A percentile compares a stretch with the other conserved stretches of the same genome.
Evolutionary conservation across 2,888 invertebrate genomes (phyloP).

Genomic region (Acanthopleura granulata): DNA sequence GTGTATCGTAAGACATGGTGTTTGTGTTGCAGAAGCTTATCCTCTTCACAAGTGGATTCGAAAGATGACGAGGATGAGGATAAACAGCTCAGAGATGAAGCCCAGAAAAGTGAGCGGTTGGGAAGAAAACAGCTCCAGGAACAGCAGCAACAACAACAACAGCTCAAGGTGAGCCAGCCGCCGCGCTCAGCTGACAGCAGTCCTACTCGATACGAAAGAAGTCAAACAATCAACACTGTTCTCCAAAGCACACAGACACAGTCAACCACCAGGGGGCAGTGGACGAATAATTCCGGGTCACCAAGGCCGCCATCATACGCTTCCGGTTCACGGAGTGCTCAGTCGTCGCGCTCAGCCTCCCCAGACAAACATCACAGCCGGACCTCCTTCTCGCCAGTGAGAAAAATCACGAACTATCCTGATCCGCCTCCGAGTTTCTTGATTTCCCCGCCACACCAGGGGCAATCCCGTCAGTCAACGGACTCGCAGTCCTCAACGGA

Average conservation of each 20-base stretch:
- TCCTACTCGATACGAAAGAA: background rate
- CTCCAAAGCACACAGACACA: background rate
- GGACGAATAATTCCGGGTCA: background rate
- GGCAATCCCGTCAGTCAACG: conserved; percentile 23
- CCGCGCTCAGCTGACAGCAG: conserved; percentile 17
- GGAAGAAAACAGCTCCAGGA: conserved; percentile 11
- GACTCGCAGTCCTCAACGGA: conserved; percentile 24
- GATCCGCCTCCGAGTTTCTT: conserved; percentile 62
- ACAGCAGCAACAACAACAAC: conserved; percentile 10
- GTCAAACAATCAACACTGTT: background rate
- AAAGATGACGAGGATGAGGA: conserved; percentile 39
- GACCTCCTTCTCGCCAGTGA: conserved; percentile 27
- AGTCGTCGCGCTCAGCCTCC: conserved; percentile 44
- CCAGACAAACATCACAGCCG: conserved; percentile 40
- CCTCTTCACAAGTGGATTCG: conserved; percentile 47
- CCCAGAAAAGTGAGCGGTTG: background rate
- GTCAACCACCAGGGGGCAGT: background rate
- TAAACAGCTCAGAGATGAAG: background rate
- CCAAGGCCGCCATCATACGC: conserved; percentile 33
- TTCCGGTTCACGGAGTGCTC: conserved; percentile 53
- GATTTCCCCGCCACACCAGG: conserved; percentile 49
- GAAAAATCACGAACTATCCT: conserved; percentile 43
- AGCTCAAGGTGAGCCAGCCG: conserved; percentile 20
- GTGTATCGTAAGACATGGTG: background rate
- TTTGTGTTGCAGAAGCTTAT: conserved; percentile 44